A percentile compares a stretch with the other conserved stretches of the same genome.
phyloP scores from a whole-genome alignment of 2,888 invertebrate species.

The Xestia xanthographa region DNA sequence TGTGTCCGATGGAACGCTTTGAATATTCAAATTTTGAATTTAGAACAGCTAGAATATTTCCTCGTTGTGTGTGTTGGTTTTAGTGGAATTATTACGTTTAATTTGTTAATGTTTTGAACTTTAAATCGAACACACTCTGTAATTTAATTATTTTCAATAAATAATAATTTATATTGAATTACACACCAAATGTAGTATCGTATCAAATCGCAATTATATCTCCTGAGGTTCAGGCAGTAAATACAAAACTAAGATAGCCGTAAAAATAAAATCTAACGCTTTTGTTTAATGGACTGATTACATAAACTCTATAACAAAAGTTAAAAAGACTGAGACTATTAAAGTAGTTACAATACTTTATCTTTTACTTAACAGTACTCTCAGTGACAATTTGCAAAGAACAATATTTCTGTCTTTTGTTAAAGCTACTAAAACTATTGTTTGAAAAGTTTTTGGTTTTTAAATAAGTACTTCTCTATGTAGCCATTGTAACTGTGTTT shows the following conservation, averaged over 20 bases:
- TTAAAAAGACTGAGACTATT: constrained; percentile 26
- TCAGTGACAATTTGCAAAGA: constrained; percentile 49
- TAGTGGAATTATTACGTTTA: constrained; percentile 27
- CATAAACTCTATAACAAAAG: constrained; percentile 38
- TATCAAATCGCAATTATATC: neutral
- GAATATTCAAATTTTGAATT: constrained; percentile 69
- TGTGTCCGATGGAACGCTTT: constrained; percentile 68
- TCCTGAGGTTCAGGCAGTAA: neutral
- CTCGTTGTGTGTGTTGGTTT: constrained; percentile 33
- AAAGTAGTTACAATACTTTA: constrained; percentile 41
- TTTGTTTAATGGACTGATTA: constrained; percentile 15
- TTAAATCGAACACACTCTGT: neutral
- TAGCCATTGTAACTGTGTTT: constrained; percentile 23
- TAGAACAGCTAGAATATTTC: constrained; percentile 58
- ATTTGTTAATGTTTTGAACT: constrained; percentile 33
- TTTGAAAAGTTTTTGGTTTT: constrained; percentile 11
- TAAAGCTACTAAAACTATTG: constrained; percentile 42
- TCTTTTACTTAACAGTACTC: constrained; percentile 54
- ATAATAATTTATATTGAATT: too few relatives aligned
- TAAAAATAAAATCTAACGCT: constrained; percentile 9
- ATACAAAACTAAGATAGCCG: constrained; percentile 2
- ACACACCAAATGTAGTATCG: neutral
- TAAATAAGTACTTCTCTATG: constrained; percentile 3
- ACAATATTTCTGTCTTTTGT: constrained; percentile 48
- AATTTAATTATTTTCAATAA: neutral